Percentiles rank a stretch among this genome's conserved stretches.
These are phyloP conservation scores for Dicyrtoma fusca DNA, from an alignment of 2,888 invertebrate species.

Conservation along the genomic window DNA sequence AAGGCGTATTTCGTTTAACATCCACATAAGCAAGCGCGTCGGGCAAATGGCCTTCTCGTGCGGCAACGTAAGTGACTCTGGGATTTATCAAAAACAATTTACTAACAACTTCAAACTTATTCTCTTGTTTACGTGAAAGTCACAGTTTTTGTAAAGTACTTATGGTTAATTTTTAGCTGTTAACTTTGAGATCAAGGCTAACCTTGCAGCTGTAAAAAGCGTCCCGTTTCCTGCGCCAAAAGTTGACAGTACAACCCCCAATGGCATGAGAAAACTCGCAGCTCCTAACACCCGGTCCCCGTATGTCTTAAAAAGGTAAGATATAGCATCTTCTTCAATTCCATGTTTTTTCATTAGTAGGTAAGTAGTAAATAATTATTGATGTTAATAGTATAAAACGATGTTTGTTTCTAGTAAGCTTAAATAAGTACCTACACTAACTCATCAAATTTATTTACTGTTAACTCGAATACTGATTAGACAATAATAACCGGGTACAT, in stretches of 20 bases:
- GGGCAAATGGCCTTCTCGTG: constrained; percentile 78
- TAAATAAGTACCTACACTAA: too few relatives aligned
- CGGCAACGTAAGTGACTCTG: constrained; percentile 77
- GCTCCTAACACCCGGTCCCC: constrained; percentile 67
- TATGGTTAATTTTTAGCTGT: too few relatives aligned
- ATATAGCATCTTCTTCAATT: not conserved
- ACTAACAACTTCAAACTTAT: not conserved
- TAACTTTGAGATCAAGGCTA: too few relatives aligned
- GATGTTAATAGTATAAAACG: too few relatives aligned
- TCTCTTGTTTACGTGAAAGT: not conserved
- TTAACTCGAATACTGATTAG: too few relatives aligned
- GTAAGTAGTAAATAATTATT: too few relatives aligned
- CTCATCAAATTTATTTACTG: too few relatives aligned
- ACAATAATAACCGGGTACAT: too few relatives aligned
- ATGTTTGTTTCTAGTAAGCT: too few relatives aligned
- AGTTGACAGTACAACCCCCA: constrained; percentile 76
- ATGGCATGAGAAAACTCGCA: constrained; percentile 70
- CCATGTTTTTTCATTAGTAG: not conserved
- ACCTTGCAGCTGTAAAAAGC: constrained; percentile 36
- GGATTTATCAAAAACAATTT: not conserved
- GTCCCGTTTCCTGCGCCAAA: constrained; percentile 67
- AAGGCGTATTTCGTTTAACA: constrained; percentile 72
- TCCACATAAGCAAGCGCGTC: constrained; percentile 79
- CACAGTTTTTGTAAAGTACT: too few relatives aligned
- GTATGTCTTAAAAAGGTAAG: constrained; percentile 16